Conservation (phyloP, 2,888 invertebrate species). For the Xestia sexstrigata region DNA sequence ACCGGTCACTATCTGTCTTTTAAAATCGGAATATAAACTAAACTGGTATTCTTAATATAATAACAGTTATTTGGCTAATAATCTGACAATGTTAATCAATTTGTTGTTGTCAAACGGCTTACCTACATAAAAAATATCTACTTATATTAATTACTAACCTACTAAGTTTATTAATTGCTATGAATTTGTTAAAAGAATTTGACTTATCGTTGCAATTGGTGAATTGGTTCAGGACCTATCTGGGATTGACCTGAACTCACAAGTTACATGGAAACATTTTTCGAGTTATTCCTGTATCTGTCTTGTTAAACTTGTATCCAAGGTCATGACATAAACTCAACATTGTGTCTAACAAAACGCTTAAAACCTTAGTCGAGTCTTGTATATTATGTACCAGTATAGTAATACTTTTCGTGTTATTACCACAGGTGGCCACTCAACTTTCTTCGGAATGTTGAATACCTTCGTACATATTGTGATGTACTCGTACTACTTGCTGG, state of each 20-base stretch:
- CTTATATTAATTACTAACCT: background rate
- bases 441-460: constrained; percentile 98
- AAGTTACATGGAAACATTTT: background rate
- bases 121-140: background rate
- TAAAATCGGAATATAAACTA: background rate
- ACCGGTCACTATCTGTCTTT: constrained; percentile 17
- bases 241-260: no score
- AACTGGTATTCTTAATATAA: constrained; percentile 22
- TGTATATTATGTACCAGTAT: background rate
- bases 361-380: background rate
- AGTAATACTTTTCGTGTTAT: constrained; percentile 1
- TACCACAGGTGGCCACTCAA: constrained; percentile 95
- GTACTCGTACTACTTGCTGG: constrained; percentile 97
- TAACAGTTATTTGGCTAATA: constrained; percentile 19
- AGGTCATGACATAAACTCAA: background rate
- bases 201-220: no score
- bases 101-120: background rate
- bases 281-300: background rate
- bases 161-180: background rate
- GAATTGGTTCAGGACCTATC: background rate
- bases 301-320: background rate
- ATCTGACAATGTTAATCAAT: background rate
- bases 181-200: background rate
- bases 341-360: background rate
- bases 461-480: constrained; percentile 98